A percentile compares a stretch with the other conserved stretches of the same genome.
phyloP scores from a whole-genome alignment of 2,113 vertebrate genomes.

The Pseudorhombus dupliciocellatus region DNA sequence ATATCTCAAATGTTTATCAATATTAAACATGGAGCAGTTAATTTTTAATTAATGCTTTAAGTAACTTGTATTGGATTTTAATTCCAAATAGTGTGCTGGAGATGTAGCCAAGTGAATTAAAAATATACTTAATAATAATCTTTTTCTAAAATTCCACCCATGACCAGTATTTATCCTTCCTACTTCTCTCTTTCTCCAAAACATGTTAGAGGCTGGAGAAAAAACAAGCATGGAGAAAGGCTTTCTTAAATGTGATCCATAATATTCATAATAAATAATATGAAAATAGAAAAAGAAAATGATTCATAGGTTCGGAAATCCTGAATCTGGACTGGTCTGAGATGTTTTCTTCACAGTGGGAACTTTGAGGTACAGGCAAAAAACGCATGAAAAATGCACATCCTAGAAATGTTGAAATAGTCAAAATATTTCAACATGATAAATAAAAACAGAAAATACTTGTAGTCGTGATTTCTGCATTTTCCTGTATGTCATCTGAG shows the following conservation, averaged over 20 bases:
- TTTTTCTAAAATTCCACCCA: too few species aligned
- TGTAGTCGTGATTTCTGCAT: not conserved
- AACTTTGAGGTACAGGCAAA: not conserved
- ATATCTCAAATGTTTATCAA: not conserved
- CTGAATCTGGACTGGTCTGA: not conserved
- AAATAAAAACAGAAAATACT: not conserved
- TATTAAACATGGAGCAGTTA: too few species aligned
- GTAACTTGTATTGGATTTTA: not conserved
- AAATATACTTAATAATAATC: too few species aligned
- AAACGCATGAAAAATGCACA: not conserved
- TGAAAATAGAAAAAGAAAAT: too few species aligned
- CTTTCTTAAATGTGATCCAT: too few species aligned
- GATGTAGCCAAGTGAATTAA: too few species aligned
- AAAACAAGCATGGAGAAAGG: too few species aligned
- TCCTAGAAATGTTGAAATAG: not conserved
- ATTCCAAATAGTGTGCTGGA: not conserved
- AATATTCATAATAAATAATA: too few species aligned
- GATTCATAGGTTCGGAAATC: not conserved
- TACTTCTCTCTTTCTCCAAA: too few species aligned
- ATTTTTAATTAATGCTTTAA: not conserved
- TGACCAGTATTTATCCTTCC: too few species aligned
- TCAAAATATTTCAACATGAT: not conserved
- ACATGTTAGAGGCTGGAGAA: too few species aligned
- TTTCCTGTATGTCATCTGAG: slow-evolving; percentile 17
- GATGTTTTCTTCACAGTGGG: too few species aligned